Evolutionary conservation across 2,797 vertebrate genomes (phyloP).

Genomic region (Mormyrops attenuatus): DNA sequence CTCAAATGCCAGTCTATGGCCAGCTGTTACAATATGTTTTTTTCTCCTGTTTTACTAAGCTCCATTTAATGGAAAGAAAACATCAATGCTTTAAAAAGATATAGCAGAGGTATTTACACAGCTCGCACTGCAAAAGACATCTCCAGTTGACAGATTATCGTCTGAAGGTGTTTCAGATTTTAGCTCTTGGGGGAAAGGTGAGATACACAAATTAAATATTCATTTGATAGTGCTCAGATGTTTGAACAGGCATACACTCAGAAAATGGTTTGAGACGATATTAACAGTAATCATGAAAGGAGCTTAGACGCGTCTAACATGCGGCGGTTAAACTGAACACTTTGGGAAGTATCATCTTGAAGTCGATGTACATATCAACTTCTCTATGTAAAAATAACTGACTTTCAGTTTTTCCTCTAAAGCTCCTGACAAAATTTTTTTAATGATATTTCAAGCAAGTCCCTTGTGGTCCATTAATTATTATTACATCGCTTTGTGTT

Average conservation of each 20-base stretch:
- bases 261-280: slow-evolving; percentile 4
- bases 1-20: neutral
- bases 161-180: slow-evolving; percentile 8
- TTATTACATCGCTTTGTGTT: neutral
- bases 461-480: neutral
- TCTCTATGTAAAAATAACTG: neutral
- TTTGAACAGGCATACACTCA: neutral
- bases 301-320: neutral
- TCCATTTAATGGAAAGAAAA: neutral
- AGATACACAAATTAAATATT: slow-evolving; percentile 11
- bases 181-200: slow-evolving; percentile 4
- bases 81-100: slow-evolving; percentile 4
- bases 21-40: neutral
- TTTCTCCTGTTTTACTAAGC: neutral
- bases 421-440: neutral
- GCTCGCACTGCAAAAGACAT: neutral
- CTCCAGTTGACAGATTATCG: neutral
- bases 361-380: neutral
- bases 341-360: neutral
- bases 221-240: neutral
- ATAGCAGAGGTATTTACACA: neutral
- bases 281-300: neutral
- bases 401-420: neutral
- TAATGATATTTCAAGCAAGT: neutral
- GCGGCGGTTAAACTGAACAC: neutral